Percentiles rank a stretch among this genome's conserved stretches.
These are phyloP conservation scores for Phyllotis vaccarum DNA, from an alignment of 2,797 vertebrate species.

Conservation along the genomic window DNA sequence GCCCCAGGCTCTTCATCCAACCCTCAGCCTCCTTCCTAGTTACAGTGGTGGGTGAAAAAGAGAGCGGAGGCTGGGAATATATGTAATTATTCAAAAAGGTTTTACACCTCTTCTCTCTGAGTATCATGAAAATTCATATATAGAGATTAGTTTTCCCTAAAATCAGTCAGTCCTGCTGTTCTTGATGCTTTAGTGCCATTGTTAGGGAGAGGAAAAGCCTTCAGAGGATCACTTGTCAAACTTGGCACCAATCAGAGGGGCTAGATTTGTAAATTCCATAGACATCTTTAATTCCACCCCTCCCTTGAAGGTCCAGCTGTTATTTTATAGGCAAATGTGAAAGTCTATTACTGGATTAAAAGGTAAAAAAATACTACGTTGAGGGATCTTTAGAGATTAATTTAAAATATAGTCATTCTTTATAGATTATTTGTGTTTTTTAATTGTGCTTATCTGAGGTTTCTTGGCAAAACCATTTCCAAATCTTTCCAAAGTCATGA, in stretches of 20 bases:
- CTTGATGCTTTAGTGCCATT: conserved; percentile 68
- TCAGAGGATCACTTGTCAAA: conserved; percentile 63
- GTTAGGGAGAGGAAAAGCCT: conserved; percentile 66
- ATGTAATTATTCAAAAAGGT: conserved; percentile 68
- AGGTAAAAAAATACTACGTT: conserved; percentile 47
- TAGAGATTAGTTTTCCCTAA: conserved; percentile 70
- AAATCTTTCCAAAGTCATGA: background rate
- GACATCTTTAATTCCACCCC: background rate
- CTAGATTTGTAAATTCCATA: conserved; percentile 45
- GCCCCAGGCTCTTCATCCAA: background rate
- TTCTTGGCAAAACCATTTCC: conserved; percentile 18
- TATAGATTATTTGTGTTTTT: background rate
- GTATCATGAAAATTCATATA: conserved; percentile 68
- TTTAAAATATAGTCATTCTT: conserved; percentile 17
- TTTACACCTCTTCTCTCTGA: conserved; percentile 44
- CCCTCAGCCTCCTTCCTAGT: background rate
- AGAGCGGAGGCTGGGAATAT: background rate
- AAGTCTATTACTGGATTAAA: conserved; percentile 54
- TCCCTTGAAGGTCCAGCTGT: background rate
- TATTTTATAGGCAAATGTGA: conserved; percentile 16
- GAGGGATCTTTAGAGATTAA: conserved; percentile 17
- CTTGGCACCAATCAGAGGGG: conserved; percentile 49
- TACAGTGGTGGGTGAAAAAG: conserved; percentile 17
- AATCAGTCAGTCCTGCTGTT: conserved; percentile 53
- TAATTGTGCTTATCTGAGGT: conserved; percentile 24